Conservation (phyloP, 2,113 vertebrate species). For the Saimiri boliviensis region DNA sequence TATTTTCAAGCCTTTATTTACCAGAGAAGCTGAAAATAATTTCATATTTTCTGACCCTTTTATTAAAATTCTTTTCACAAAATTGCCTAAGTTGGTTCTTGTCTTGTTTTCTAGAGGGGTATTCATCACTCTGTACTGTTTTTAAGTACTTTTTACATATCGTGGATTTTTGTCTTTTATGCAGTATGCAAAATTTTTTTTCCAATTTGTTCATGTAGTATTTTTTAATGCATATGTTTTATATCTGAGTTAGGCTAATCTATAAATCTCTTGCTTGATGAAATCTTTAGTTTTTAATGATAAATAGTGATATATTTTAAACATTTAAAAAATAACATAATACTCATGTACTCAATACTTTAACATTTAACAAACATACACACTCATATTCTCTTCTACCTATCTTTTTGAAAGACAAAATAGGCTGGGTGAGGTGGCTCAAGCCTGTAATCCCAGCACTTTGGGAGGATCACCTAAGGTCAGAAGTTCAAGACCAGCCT, state of each 20-base stretch:
- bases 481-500: too few relatives aligned
- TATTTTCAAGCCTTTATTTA: not conserved
- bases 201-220: not conserved
- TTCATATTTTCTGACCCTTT: not conserved
- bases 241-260: not conserved
- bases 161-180: not conserved
- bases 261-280: not conserved
- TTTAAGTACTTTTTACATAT: not conserved
- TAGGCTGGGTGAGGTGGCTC: too few relatives aligned
- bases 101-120: not conserved
- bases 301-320: slow-evolving; percentile 14
- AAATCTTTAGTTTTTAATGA: not conserved
- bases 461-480: too few relatives aligned
- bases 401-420: not conserved
- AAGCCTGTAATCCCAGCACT: too few relatives aligned
- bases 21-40: not conserved
- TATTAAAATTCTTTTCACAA: not conserved
- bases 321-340: not conserved
- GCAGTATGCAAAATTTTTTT: not conserved
- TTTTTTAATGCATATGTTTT: not conserved
- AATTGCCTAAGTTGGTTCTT: not conserved
- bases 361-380: not conserved
- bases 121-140: not conserved
- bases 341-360: not conserved
- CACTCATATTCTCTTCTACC: not conserved